A percentile compares a stretch with the other conserved stretches of the same genome.
Conservation (phyloP, 2,888 invertebrate species). For the Leistus spinibarbis region DNA sequence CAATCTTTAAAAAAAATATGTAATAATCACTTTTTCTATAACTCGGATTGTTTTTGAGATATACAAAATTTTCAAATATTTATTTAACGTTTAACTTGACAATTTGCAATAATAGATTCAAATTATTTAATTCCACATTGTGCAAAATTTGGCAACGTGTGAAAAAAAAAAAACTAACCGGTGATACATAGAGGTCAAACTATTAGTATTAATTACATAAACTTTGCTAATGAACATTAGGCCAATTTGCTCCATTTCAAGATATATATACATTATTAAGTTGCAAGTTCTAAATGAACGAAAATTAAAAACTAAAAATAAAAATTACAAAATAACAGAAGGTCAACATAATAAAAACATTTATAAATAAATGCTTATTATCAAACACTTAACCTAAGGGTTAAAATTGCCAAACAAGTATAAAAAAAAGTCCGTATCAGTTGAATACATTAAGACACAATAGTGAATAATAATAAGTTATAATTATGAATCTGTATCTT, state of each 20-base stretch:
- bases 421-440: neutral
- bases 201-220: neutral
- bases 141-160: neutral
- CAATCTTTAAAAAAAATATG: too few relatives aligned
- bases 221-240: neutral
- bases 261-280: neutral
- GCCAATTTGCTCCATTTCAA: neutral
- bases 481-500: conserved; percentile 25
- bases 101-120: neutral
- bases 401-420: conserved; percentile 5
- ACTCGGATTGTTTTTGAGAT: too few relatives aligned
- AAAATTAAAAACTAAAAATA: neutral
- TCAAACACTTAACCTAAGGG: conserved; percentile 2
- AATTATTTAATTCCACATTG: neutral
- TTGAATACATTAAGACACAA: conserved; percentile 15
- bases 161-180: neutral
- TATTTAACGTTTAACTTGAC: too few relatives aligned
- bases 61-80: too few relatives aligned
- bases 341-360: neutral
- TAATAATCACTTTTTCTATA: too few relatives aligned
- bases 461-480: conserved; percentile 12
- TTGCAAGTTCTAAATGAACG: neutral
- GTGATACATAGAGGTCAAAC: neutral
- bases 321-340: neutral
- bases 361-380: neutral